Conservation (phyloP, 2,113 vertebrate species). For the Nipponia nippon region DNA sequence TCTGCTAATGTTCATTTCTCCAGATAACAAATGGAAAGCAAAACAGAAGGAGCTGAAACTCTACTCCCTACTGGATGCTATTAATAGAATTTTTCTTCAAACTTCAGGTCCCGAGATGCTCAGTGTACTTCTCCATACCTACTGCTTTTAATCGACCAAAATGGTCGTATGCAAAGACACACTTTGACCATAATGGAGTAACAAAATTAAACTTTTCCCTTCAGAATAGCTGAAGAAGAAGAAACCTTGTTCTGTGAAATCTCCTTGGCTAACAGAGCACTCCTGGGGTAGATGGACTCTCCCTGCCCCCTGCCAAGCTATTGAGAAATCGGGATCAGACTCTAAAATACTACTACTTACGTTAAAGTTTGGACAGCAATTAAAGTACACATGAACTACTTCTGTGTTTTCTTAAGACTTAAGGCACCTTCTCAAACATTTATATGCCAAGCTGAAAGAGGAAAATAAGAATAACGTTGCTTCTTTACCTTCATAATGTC, state of each 20-base stretch:
- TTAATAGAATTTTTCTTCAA: background rate
- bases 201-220: background rate
- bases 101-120: background rate
- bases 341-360: background rate
- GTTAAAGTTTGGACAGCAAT: background rate
- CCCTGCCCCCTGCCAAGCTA: background rate
- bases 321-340: background rate
- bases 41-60: background rate
- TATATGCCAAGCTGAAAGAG: background rate
- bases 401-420: background rate
- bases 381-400: background rate
- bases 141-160: background rate
- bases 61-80: background rate
- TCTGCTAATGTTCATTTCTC: background rate
- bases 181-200: background rate
- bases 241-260: background rate
- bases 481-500: slow-evolving; percentile 96
- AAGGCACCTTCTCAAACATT: background rate
- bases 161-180: background rate
- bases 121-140: background rate
- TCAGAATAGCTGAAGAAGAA: background rate
- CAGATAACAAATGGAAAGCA: background rate
- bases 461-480: background rate
- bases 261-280: background rate
- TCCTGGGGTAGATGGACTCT: background rate